Evolutionary conservation across 2,888 invertebrate genomes (phyloP), one percentile per base, ranked within the genome.

Genomic region (Spatulosminthurus flaviceps): DNA sequence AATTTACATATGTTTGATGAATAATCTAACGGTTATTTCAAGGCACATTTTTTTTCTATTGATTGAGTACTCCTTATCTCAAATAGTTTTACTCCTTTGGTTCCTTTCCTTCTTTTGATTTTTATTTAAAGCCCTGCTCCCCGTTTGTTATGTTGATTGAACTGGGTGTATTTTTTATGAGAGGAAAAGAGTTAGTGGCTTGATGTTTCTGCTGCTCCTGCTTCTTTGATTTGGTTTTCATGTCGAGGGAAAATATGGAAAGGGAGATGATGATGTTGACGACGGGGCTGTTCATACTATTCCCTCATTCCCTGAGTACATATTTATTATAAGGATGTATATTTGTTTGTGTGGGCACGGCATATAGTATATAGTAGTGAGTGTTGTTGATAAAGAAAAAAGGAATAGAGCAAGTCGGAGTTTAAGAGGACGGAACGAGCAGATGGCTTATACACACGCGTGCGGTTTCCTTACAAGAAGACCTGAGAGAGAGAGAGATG

Each of bases 371-470:
- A n/a, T n/a, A n/a, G n/a, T n/a, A n/a, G n/a, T n/a, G n/a, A n/a
- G 51, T 51, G 51, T 51, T 51, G 16, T 51, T 51, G 51, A n/a
- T n/a, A n/a, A n/a, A n/a, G n/a, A 51, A n/a, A 13, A 2, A 51
- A 51, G 51, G 51, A 51, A n/a, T 19, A 51, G n/a, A n/a, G n/a
- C n/a, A n/a, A n/a, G 51, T 51, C 51, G n/a, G 51, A 51, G 51
- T 51, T 51, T 51, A 51, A 51, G 51, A 51, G 51, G 51, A 51
- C 51, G 51, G 51, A 51, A 51, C 51, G 77, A 41, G 51, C 79
- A 79, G 79, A 79, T 79, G 79, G 75, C 75, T 75, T 79, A 73
- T 70, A 79, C 16, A 51, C 16, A 51, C 67, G 79, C 79, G 79
- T 79, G 79, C 79, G 74, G 75, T 75, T 75, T 24, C 69, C n/a